A percentile compares a stretch with the other conserved stretches of the same genome.
Conservation (phyloP, 2,113 vertebrate species). For the Seriola rivoliana region DNA sequence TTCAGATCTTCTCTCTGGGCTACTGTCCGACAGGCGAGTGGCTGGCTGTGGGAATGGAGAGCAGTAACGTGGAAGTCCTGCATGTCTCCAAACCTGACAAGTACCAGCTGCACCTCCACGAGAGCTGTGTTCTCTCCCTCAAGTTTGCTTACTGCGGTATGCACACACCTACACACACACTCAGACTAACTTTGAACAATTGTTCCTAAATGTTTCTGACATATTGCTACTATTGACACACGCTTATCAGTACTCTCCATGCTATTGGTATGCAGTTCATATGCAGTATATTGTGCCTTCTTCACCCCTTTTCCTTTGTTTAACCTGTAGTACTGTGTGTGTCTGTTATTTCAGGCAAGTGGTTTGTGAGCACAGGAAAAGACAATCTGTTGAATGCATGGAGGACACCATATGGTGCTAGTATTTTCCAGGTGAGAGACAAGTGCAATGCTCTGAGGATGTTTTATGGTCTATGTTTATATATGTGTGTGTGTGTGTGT, state of each 20-base stretch:
- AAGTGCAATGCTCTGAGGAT: background rate
- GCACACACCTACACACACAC: constrained; percentile 6
- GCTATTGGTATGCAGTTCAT: background rate
- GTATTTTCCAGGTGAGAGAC: constrained; percentile 88
- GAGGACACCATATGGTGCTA: constrained; percentile 85
- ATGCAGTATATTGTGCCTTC: background rate
- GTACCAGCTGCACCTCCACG: constrained; percentile 84
- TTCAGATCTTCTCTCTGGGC: constrained; percentile 85
- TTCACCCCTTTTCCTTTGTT: background rate
- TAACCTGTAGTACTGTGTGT: constrained; percentile 6
- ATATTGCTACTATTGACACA: background rate
- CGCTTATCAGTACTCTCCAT: background rate
- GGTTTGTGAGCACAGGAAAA: constrained; percentile 92
- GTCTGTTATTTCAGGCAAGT: constrained; percentile 85
- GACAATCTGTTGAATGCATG: constrained; percentile 89
- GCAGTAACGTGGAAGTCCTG: constrained; percentile 88
- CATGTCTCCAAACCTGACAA: constrained; percentile 82
- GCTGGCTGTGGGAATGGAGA: constrained; percentile 89
- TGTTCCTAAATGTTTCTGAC: background rate
- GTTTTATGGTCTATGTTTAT: constrained; percentile 1
- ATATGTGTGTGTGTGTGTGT: too few relatives aligned
- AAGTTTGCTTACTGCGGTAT: constrained; percentile 88
- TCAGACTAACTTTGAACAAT: background rate
- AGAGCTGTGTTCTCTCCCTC: constrained; percentile 84
- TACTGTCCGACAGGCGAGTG: constrained; percentile 87